Conservation (phyloP, 2,888 invertebrate genomes). For the Diaphora mendica region DNA sequence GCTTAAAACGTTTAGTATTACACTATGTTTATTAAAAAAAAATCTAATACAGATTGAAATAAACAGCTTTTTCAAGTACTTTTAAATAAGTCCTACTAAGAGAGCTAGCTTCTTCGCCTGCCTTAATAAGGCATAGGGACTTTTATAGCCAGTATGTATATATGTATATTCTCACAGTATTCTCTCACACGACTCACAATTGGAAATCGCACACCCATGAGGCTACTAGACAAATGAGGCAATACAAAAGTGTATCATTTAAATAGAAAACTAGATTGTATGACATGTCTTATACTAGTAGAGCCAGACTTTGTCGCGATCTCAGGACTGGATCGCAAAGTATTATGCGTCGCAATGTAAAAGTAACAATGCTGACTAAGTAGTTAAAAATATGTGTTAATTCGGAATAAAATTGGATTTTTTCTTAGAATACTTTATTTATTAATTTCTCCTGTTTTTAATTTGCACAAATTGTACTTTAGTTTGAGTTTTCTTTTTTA, state of each 20-base stretch:
- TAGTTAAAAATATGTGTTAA: too few relatives aligned
- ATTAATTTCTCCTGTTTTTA: too few relatives aligned
- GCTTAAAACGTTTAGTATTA: too few relatives aligned
- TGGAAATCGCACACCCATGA: constrained; percentile 52
- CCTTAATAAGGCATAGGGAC: constrained; percentile 39
- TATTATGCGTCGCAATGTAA: background rate
- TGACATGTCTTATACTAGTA: constrained; percentile 50
- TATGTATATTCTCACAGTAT: constrained; percentile 42
- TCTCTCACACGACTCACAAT: constrained; percentile 49
- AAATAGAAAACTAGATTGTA: constrained; percentile 65
- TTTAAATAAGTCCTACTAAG: background rate
- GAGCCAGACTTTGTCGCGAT: constrained; percentile 30
- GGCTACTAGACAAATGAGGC: constrained; percentile 60
- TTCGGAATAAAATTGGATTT: too few relatives aligned
- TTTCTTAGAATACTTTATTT: too few relatives aligned
- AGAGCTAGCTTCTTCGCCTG: background rate
- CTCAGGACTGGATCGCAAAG: constrained; percentile 8
- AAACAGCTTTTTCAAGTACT: background rate
- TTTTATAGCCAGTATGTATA: constrained; percentile 38
- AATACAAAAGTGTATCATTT: constrained; percentile 64
- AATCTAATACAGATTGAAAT: background rate
- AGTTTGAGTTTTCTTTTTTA: too few relatives aligned
- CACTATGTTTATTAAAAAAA: background rate
- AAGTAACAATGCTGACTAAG: background rate
- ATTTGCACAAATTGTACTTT: too few relatives aligned